phyloP scores from a whole-genome alignment of 23 tunicate species.

The Trididemnum clinides region DNA sequence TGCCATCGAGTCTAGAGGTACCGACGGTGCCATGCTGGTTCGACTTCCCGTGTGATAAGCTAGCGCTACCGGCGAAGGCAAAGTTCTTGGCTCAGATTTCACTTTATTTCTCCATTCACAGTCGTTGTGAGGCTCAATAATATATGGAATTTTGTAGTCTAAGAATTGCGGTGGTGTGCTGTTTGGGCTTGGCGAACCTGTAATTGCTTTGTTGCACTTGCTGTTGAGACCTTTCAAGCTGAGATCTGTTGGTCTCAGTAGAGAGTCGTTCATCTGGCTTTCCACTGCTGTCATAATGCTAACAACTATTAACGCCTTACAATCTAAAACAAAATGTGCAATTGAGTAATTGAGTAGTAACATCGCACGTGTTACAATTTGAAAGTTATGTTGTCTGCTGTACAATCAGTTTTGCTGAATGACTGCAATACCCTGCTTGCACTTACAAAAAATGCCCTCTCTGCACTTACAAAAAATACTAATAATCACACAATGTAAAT shows the following conservation, averaged over 20 bases:
- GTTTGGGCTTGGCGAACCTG: neutral
- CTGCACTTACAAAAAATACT: too few species aligned
- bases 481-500: too few species aligned
- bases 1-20: neutral
- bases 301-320: neutral
- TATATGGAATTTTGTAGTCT: neutral
- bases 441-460: too few species aligned
- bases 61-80: conserved; percentile 28
- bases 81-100: neutral
- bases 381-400: too few species aligned
- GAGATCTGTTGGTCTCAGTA: conserved; percentile 62
- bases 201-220: neutral
- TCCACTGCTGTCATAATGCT: conserved; percentile 43
- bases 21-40: neutral
- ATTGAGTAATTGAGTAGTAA: too few species aligned
- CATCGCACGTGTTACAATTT: too few species aligned
- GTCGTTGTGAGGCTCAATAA: neutral
- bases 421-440: too few species aligned
- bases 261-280: neutral
- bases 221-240: conserved; percentile 40
- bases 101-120: conserved; percentile 15
- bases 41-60: neutral
- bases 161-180: neutral
- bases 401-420: too few species aligned
- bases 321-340: neutral